Base-by-base conservation (phyloP, 2,797 vertebrate genomes). In the Pangasius larnaudii region DNA sequence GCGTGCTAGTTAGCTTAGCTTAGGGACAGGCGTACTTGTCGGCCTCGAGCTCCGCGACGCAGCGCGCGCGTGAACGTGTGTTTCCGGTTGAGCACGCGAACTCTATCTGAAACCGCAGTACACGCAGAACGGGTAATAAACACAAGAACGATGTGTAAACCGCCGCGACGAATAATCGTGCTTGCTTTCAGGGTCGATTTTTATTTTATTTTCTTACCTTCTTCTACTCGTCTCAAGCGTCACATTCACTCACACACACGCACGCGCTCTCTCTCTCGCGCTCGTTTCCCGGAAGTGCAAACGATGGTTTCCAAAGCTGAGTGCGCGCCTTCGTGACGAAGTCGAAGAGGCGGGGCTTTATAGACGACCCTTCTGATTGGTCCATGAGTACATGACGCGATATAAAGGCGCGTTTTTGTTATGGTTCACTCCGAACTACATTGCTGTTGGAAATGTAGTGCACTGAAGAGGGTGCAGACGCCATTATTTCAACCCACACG, bases 61-160 rank as follows among this genome's bases (percentile, higher is more conserved):
- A 59, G 87, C 90, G 87, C 90, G 90, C 89, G 90, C 74, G 79
- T 53, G 82, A 67, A 53, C 42, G 86, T 77, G 81, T 79, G 75
- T 88, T 91, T 90, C 90, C 90, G 90, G 89, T 90, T 87, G 87
- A 87, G 51, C 84, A 81, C 87, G 74, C 71, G 71, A 63, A 14
- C 81, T n/a, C 16, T 0, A 14, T 39, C 19, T 24, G 19, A 27
- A 19, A 27, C 58, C 36, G 79, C 56, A 14, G 16, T 33, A 10
- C 51, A 18, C 19, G 16, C 49, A 78, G 27, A 56, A 36, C 18
- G 30, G 51, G 8, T 33, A 33, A 36, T 1, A 30, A 30, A 78
- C n/a, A 33, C 71, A 33, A 14, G 3, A 13, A 30, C 2, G 27
- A 30, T 9, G 59, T 7, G 11, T 27, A 65, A 13, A 65, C 2